A percentile compares a stretch with the other conserved stretches of the same genome.
phyloP scores from a whole-genome alignment of 2,113 vertebrate species.

The Neomonachus schauinslandi region DNA sequence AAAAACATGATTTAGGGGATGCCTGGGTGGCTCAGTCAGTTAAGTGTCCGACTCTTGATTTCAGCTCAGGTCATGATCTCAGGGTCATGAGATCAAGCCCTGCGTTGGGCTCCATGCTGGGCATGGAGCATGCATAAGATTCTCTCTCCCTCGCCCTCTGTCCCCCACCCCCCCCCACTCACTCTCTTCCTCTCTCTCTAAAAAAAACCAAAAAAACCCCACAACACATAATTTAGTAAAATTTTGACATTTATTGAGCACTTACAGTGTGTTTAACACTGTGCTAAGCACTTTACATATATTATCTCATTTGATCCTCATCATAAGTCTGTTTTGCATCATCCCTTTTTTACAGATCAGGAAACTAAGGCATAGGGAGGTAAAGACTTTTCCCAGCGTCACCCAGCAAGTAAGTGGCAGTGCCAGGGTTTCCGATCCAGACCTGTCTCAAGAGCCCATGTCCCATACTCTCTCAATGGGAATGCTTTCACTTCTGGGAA shows the following conservation, averaged over 20 bases:
- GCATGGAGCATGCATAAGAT: not conserved
- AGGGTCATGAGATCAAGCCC: not conserved
- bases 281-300: not conserved
- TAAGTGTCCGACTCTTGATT: not conserved
- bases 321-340: not conserved
- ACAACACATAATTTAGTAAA: constrained; percentile 8
- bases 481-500: not conserved
- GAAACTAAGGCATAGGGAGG: not conserved
- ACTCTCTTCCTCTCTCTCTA: not conserved
- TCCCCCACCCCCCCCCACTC: too few species aligned
- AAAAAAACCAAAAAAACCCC: not conserved
- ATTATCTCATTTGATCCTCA: not conserved
- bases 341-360: not conserved
- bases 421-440: constrained; percentile 13
- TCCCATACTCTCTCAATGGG: not conserved
- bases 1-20: not conserved
- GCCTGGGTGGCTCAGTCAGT: not conserved
- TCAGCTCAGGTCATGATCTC: not conserved
- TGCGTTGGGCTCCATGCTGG: not conserved
- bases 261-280: not conserved
- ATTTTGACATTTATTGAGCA: not conserved
- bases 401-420: not conserved
- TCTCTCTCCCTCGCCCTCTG: not conserved
- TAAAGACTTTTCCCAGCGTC: not conserved
- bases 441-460: not conserved